phyloP scores from a whole-genome alignment of 2,888 invertebrate genomes.

The Lithophane socia region DNA sequence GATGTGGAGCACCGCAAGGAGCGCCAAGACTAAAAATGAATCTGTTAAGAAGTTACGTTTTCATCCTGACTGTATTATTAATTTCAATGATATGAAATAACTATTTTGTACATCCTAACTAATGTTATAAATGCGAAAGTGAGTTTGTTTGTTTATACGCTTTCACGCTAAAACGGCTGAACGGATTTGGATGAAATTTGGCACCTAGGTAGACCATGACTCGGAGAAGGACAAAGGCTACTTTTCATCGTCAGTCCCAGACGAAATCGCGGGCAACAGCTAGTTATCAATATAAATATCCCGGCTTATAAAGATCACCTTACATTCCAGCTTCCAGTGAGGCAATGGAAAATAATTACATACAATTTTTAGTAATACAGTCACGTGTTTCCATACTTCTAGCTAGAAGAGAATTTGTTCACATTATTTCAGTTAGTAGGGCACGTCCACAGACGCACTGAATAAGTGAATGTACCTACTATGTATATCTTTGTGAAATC shows the following conservation, averaged over 20 bases:
- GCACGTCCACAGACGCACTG: conserved; percentile 14
- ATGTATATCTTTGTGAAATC: conserved; percentile 7
- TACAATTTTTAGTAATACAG: conserved; percentile 37
- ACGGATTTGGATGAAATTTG: no score
- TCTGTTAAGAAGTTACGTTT: background rate
- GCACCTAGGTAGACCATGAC: no score
- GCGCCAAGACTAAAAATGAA: background rate
- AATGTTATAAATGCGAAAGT: no score
- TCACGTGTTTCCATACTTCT: conserved; percentile 47
- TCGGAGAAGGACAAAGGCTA: no score
- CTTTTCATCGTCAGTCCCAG: no score
- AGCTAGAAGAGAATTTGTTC: conserved; percentile 30
- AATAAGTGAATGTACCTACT: background rate
- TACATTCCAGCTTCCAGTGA: background rate
- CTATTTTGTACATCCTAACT: background rate
- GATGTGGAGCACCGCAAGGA: no score
- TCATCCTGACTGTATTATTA: background rate
- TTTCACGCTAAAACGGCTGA: no score
- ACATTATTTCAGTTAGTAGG: conserved; percentile 33
- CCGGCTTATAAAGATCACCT: background rate
- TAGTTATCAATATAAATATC: conserved; percentile 1
- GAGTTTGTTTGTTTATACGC: no score
- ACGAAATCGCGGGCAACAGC: no score
- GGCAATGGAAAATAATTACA: conserved; percentile 16
- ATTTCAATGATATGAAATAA: background rate